Percentiles rank a stretch among this genome's conserved stretches.
Evolutionary conservation across 2,888 invertebrate genomes (phyloP).

Genomic region (Calliphora vomitoria): DNA sequence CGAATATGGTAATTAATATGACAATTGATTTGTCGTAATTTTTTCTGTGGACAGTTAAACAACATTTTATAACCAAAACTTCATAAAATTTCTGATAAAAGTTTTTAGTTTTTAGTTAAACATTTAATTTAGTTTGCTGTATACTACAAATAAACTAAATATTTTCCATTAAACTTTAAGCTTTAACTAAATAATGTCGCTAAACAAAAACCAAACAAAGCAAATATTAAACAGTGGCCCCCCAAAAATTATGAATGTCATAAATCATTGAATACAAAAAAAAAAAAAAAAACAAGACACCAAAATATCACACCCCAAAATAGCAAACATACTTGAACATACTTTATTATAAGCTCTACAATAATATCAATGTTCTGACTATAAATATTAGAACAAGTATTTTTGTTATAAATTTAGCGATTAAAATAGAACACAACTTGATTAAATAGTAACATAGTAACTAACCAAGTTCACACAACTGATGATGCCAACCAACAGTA

Average conservation of each 20-base stretch:
- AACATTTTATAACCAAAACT: too few species aligned
- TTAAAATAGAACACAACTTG: conserved; percentile 1
- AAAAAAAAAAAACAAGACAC: not conserved
- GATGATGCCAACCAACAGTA: not conserved
- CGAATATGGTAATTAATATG: too few species aligned
- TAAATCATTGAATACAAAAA: conserved; percentile 38
- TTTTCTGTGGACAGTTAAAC: too few species aligned
- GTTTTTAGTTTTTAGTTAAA: too few species aligned
- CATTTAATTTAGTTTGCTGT: too few species aligned
- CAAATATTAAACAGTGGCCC: not conserved
- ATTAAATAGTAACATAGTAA: conserved; percentile 5
- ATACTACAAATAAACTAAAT: too few species aligned
- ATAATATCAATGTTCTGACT: not conserved
- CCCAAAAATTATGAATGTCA: conserved; percentile 37
- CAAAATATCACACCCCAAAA: conserved; percentile 50
- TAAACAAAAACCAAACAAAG: not conserved
- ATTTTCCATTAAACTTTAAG: not conserved
- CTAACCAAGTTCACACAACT: not conserved
- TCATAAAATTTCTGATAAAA: too few species aligned
- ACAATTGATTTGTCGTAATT: too few species aligned
- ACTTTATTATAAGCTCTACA: not conserved
- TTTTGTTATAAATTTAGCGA: conserved; percentile 11
- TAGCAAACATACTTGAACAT: conserved; percentile 1
- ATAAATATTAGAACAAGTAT: not conserved
- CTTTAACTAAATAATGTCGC: conserved; percentile 17